Evolutionary conservation across 2,797 vertebrate genomes (phyloP).

Genomic region (Trematomus bernacchii): DNA sequence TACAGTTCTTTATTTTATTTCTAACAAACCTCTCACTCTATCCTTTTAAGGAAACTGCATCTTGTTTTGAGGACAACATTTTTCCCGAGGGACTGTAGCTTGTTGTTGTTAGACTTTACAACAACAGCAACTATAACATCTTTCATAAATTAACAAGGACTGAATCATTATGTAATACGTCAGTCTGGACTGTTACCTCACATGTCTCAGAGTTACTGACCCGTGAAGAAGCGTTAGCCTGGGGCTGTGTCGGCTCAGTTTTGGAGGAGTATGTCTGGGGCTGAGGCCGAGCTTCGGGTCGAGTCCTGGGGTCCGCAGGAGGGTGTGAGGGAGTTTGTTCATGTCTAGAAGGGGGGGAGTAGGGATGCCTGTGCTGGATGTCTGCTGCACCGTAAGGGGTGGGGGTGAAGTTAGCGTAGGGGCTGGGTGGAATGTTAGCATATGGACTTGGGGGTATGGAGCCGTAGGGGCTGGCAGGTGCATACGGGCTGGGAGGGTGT

Average conservation of each 20-base stretch:
- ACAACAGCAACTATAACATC: not conserved
- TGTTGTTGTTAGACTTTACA: not conserved
- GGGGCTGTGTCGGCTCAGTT: slow-evolving; percentile 28
- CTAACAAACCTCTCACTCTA: slow-evolving; percentile 15
- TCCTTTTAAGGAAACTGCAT: slow-evolving; percentile 2
- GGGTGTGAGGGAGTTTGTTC: slow-evolving; percentile 34
- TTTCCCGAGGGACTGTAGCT: not conserved
- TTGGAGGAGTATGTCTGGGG: slow-evolving; percentile 31
- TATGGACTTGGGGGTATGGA: slow-evolving; percentile 74
- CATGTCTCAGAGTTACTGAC: slow-evolving; percentile 65
- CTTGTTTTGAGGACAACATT: not conserved
- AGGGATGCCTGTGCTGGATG: slow-evolving; percentile 54
- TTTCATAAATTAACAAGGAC: slow-evolving; percentile 7
- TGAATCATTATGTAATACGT: slow-evolving; percentile 25
- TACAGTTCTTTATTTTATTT: slow-evolving; percentile 5
- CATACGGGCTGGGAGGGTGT: slow-evolving; percentile 71
- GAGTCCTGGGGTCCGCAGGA: slow-evolving; percentile 7
- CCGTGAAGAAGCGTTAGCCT: slow-evolving; percentile 53
- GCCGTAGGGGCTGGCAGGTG: slow-evolving; percentile 68
- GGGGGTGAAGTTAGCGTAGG: slow-evolving; percentile 73
- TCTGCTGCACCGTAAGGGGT: slow-evolving; percentile 60
- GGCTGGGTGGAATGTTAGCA: slow-evolving; percentile 72
- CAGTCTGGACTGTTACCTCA: slow-evolving; percentile 19
- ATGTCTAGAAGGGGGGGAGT: slow-evolving; percentile 39
- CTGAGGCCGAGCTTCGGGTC: slow-evolving; percentile 23